A percentile compares a stretch with the other conserved stretches of the same genome.
Conservation (phyloP, 2,113 vertebrate genomes). For the Falco punctatus region DNA sequence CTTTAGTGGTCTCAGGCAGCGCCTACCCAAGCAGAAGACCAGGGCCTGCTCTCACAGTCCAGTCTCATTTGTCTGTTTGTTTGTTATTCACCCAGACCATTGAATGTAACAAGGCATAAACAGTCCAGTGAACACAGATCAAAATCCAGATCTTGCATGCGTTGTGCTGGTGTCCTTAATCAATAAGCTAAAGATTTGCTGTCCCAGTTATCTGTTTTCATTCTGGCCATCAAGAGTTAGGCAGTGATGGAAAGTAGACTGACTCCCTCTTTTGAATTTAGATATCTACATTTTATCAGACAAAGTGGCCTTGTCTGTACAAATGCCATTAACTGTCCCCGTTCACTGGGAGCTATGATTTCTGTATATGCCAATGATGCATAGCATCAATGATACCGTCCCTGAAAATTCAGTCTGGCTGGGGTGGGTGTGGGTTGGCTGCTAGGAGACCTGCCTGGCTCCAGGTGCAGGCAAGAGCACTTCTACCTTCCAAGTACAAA, state of each 20-base stretch:
- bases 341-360: not conserved
- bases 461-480: not conserved
- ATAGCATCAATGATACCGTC: not conserved
- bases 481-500: not conserved
- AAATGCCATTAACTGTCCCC: not conserved
- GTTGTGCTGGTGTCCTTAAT: not conserved
- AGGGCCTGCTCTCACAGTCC: not conserved
- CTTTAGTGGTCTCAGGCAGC: not conserved
- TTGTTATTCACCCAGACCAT: not conserved
- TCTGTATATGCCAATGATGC: not conserved
- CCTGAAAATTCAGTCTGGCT: not conserved
- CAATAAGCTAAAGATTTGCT: constrained; percentile 60
- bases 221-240: not conserved
- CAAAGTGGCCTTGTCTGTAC: not conserved
- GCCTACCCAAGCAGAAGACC: not conserved
- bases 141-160: not conserved
- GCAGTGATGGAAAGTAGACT: constrained; percentile 36
- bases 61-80: not conserved
- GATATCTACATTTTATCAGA: not conserved
- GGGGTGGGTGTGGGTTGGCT: not conserved
- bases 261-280: constrained; percentile 10
- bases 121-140: constrained; percentile 4
- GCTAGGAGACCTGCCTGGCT: not conserved
- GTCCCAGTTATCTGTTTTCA: constrained; percentile 26
- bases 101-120: not conserved